These are phyloP conservation scores for Paragorgia papillata DNA, from an alignment of 92 coral and sea anemone genomes.

Conservation along the genomic window DNA sequence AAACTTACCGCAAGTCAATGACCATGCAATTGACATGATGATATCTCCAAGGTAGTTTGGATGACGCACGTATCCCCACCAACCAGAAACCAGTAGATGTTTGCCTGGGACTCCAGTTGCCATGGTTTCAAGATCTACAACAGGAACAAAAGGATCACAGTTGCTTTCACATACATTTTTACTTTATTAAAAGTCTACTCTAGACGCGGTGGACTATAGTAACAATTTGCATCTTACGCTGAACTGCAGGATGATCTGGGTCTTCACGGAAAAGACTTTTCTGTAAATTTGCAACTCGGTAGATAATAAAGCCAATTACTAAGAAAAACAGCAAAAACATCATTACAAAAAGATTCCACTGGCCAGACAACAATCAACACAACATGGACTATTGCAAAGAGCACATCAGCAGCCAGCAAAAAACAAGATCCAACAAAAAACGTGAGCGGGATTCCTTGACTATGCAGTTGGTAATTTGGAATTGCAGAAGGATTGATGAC, in stretches of 20 bases:
- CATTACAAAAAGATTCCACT: no score
- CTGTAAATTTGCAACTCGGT: constrained; percentile 91
- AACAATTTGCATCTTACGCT: constrained; percentile 65
- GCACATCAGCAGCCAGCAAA: no score
- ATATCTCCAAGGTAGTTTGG: constrained; percentile 98
- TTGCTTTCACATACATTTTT: no score
- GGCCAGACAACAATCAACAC: no score
- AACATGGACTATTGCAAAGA: no score
- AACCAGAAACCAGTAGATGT: constrained; percentile 83
- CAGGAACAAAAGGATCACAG: neutral
- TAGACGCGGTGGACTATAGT: no score
- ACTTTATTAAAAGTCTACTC: no score
- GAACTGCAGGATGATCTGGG: constrained; percentile 75
- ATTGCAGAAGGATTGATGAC: no score
- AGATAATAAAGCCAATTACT: constrained; percentile 86
- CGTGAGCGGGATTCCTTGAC: no score
- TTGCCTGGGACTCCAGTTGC: constrained; percentile 74
- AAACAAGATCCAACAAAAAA: no score
- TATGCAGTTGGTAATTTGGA: no score
- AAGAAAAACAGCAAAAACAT: no score
- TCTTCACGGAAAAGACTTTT: constrained; percentile 78
- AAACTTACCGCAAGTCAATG: constrained; percentile 87
- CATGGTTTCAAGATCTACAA: constrained; percentile 77
- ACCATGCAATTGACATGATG: constrained; percentile 91
- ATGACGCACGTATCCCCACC: constrained; percentile 96